A percentile compares a stretch with the other conserved stretches of the same genome.
phyloP scores from a whole-genome alignment of 2,888 invertebrate species.

The Melinaea marsaeus region DNA sequence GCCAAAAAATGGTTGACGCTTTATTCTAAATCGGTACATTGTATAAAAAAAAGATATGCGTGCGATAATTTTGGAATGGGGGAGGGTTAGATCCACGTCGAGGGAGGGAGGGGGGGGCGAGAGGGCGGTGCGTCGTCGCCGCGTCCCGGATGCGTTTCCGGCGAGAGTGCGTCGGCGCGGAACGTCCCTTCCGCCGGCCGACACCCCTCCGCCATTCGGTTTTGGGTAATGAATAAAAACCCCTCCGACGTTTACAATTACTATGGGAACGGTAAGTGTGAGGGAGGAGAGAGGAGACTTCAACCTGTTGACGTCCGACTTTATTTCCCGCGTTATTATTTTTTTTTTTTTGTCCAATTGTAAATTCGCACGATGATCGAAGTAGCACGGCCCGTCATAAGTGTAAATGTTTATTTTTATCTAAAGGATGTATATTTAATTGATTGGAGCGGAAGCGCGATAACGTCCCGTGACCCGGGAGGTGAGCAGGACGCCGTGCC shows the following conservation, averaged over 20 bases:
- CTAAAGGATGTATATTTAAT: conserved; percentile 22
- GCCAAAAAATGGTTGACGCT: neutral
- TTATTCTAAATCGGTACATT: conserved; percentile 8
- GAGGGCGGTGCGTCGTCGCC: conserved; percentile 59
- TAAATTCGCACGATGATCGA: too few relatives aligned
- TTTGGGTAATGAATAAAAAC: conserved; percentile 53
- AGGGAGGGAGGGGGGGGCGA: conserved; percentile 52
- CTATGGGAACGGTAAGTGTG: conserved; percentile 1
- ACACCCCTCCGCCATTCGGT: conserved; percentile 58
- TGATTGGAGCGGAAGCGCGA: conserved; percentile 60
- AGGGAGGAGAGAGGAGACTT: neutral
- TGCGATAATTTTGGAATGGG: conserved; percentile 30
- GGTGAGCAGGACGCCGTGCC: conserved; percentile 60
- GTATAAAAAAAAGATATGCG: conserved; percentile 13
- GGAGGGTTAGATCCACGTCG: conserved; percentile 48
- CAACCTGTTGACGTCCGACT: neutral
- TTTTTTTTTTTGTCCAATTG: neutral
- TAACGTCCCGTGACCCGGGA: conserved; percentile 72
- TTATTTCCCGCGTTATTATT: neutral
- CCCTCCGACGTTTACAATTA: conserved; percentile 31
- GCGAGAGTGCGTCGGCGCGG: conserved; percentile 65
- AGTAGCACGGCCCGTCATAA: too few relatives aligned
- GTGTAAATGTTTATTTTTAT: neutral
- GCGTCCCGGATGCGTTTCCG: conserved; percentile 75
- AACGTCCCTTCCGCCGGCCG: conserved; percentile 67